Conservation (phyloP, 2,888 invertebrate genomes). For the Oscheius sp. region DNA sequence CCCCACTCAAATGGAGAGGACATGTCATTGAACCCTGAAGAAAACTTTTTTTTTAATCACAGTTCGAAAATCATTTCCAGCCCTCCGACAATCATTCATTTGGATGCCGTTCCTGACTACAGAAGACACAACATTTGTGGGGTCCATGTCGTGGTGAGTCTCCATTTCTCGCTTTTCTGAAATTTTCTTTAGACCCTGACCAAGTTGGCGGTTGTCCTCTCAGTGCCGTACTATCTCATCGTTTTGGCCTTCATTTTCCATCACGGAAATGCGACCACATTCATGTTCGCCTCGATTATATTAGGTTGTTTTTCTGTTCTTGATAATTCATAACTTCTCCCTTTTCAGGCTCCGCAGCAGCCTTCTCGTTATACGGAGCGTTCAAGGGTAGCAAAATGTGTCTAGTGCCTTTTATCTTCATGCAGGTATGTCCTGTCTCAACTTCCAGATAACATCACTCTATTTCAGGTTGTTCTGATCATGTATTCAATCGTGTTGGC, state of each 20-base stretch:
- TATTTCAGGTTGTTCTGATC: constrained; percentile 48
- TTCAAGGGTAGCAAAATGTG: constrained; percentile 68
- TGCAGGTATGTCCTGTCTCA: constrained; percentile 47
- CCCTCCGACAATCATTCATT: constrained; percentile 12
- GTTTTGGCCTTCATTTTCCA: constrained; percentile 55
- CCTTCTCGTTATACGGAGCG: constrained; percentile 62
- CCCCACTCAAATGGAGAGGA: no score
- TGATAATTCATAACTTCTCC: not conserved
- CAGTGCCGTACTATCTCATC: constrained; percentile 56
- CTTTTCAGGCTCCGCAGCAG: constrained; percentile 52
- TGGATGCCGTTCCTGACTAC: constrained; percentile 15
- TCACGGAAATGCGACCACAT: constrained; percentile 60
- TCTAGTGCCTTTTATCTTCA: constrained; percentile 65
- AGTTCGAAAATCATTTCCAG: not conserved
- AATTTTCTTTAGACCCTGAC: constrained; percentile 60
- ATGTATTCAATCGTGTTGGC: constrained; percentile 51
- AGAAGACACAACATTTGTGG: constrained; percentile 41
- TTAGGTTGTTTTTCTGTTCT: constrained; percentile 35
- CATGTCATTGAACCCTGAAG: no score
- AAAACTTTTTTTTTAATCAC: no score
- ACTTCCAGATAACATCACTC: not conserved
- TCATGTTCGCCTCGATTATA: constrained; percentile 63
- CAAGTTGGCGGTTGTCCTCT: constrained; percentile 57
- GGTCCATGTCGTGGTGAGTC: constrained; percentile 53
- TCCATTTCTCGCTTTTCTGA: not conserved